Base-by-base conservation (phyloP, 2,113 vertebrate species). In the Grammomys dolichurus region DNA sequence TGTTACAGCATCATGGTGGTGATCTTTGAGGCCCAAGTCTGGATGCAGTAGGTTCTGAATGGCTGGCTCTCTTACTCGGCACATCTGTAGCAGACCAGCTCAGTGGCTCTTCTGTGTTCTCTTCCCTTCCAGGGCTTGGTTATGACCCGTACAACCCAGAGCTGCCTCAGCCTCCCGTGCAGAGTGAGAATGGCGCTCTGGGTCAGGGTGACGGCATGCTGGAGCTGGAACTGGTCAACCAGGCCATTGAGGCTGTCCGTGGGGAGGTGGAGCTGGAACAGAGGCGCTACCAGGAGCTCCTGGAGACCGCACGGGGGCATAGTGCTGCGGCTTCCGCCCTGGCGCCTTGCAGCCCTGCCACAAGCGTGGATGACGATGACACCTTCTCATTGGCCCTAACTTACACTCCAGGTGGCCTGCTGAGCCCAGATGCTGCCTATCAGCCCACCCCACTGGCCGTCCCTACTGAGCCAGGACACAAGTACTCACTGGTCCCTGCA, bases 101-200 rank as follows among this genome's bases (percentile, higher is more conserved):
- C 20, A 54, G 14, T 1, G 0, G 5, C 78, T 40, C 9, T 72
- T 24, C 11, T 26, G 12, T 73, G 76, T 91, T 33, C 87, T 72
- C 40, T 58, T 69, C 17, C 65, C 14, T 92, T 96, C 0, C 98
- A 99, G 99, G 99, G 10, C 98, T 99, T 76, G 99, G 99, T 31
- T 99, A 99, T 95, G 99, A 99, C 96, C 99, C 99, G 0, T 99
- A 99, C 98, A 99, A 99, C 82, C 99, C 99, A 0, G 99, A 99
- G 90, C 99, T 99, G 14, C 99, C 99, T 11, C 98, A 98, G 85
- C 97, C 98, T 3, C 97, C 98, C 0, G 95, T 96, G n/a, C 98
- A 99, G 95, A 98, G 95, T 48, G 99, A 99, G 73, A 98, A 99
- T 77, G 98, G 97, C 0, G 0, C 70, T 2, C 95, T 98, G 95